Evolutionary conservation across 1,140 invertebrate genomes (phyloP).

Genomic region (Drosophila melanogaster): DNA sequence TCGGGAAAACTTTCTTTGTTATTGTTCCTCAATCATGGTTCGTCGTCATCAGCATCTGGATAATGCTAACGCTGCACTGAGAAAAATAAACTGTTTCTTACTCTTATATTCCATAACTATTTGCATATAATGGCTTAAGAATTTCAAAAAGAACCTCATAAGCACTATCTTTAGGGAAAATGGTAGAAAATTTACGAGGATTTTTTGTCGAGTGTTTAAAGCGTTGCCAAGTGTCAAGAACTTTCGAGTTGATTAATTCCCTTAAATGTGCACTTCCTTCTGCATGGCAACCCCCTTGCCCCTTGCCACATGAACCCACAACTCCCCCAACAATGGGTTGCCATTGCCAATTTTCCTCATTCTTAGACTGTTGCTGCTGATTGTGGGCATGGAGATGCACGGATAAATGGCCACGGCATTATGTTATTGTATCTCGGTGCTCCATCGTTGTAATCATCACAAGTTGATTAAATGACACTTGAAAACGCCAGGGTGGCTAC

Average conservation of each 20-base stretch:
- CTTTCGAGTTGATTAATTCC: conserved; percentile 64
- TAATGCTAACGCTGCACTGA: conserved; percentile 17
- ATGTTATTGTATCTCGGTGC: conserved; percentile 39
- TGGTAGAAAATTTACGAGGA: no score
- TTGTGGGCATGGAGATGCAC: conserved; percentile 22
- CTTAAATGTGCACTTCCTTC: conserved; percentile 66
- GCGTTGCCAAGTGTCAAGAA: conserved; percentile 54
- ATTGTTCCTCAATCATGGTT: conserved; percentile 36
- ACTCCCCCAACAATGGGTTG: conserved; percentile 28
- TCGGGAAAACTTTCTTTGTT: conserved; percentile 40
- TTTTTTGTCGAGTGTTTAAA: conserved; percentile 15
- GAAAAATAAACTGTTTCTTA: background rate
- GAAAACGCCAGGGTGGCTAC: conserved; percentile 32
- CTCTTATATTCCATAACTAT: background rate
- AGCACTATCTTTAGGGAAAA: no score
- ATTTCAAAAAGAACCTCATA: background rate
- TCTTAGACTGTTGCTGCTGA: conserved; percentile 29
- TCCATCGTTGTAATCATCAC: conserved; percentile 62
- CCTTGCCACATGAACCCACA: background rate
- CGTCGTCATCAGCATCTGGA: conserved; percentile 26
- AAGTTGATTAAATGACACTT: conserved; percentile 77
- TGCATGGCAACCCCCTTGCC: conserved; percentile 5
- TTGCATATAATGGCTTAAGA: no score
- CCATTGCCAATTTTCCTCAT: conserved; percentile 53
- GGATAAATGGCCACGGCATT: conserved; percentile 33